Evolutionary conservation across 1,140 invertebrate genomes (phyloP).

Genomic region (Drepana arcuata): DNA sequence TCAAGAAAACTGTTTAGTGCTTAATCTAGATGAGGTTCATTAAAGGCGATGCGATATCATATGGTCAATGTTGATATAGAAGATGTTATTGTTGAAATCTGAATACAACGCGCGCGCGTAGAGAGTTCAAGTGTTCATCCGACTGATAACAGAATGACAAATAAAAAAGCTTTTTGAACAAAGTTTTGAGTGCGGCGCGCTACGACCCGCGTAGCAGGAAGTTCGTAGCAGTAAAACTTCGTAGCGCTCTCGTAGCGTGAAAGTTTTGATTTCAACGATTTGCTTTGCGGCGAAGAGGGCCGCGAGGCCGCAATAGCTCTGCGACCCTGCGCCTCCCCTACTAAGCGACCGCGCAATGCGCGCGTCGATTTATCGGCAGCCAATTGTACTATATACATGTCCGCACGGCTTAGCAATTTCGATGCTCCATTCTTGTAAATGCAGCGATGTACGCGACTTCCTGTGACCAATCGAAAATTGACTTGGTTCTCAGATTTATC

Average conservation of each 20-base stretch:
- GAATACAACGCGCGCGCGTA: conserved; percentile 21
- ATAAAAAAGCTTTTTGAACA: conserved; percentile 66
- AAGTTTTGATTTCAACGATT: conserved; percentile 72
- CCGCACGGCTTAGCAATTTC: too few relatives aligned
- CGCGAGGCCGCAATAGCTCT: conserved; percentile 56
- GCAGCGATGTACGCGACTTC: conserved; percentile 18
- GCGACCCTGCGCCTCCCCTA: conserved; percentile 39
- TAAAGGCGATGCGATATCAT: too few relatives aligned
- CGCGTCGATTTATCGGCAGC: too few relatives aligned
- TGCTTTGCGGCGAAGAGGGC: conserved; percentile 60
- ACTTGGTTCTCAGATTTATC: conserved; percentile 40
- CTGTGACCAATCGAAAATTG: conserved; percentile 3
- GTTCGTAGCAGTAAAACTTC: conserved; percentile 70
- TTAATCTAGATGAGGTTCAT: too few relatives aligned
- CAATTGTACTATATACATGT: too few relatives aligned
- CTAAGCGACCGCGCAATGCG: conserved; percentile 2
- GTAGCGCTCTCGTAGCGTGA: conserved; percentile 69
- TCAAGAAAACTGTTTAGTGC: too few relatives aligned
- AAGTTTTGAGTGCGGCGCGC: conserved; percentile 65
- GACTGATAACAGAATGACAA: conserved; percentile 62
- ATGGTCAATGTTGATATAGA: too few relatives aligned
- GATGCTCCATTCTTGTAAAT: too few relatives aligned
- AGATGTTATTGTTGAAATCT: conserved; percentile 18
- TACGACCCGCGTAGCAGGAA: conserved; percentile 65
- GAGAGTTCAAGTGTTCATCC: conserved; percentile 36